These are phyloP conservation scores for Tapirus indicus DNA, from an alignment of 2,797 vertebrate genomes.

Conservation along the genomic window DNA sequence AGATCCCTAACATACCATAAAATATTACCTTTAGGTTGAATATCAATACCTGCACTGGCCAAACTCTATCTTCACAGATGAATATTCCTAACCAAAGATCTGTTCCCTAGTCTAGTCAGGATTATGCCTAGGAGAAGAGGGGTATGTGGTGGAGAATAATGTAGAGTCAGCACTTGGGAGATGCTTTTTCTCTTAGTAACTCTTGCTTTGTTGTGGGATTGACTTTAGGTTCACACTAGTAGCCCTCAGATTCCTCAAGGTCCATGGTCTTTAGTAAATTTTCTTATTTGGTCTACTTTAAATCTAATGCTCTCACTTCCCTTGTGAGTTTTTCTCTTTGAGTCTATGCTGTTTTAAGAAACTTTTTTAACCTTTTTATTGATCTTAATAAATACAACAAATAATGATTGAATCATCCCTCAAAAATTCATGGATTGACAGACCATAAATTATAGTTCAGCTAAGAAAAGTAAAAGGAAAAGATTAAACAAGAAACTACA, in stretches of 20 bases:
- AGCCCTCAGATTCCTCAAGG: neutral
- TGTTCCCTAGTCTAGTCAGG: neutral
- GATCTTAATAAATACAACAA: slow-evolving; percentile 98
- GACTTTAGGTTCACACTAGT: neutral
- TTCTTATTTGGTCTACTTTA: neutral
- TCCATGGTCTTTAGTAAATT: neutral
- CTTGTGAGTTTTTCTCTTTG: slow-evolving; percentile 13
- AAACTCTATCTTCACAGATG: neutral
- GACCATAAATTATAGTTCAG: slow-evolving; percentile 97
- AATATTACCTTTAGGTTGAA: slow-evolving; percentile 41
- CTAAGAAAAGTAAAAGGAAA: slow-evolving; percentile 88
- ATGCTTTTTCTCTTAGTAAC: neutral
- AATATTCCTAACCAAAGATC: neutral
- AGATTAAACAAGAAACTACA: slow-evolving; percentile 95
- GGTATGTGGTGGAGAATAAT: neutral
- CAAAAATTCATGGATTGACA: slow-evolving; percentile 97
- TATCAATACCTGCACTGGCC: neutral
- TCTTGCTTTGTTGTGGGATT: neutral
- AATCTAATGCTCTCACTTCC: neutral
- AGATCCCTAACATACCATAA: neutral
- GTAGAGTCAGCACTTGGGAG: neutral
- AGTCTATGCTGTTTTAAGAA: neutral
- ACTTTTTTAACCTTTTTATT: slow-evolving; percentile 91
- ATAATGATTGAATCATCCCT: slow-evolving; percentile 96
- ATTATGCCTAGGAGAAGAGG: neutral